These are phyloP conservation scores for Etheostoma spectabile DNA, from an alignment of 2,113 vertebrate genomes.

Conservation along the genomic window DNA sequence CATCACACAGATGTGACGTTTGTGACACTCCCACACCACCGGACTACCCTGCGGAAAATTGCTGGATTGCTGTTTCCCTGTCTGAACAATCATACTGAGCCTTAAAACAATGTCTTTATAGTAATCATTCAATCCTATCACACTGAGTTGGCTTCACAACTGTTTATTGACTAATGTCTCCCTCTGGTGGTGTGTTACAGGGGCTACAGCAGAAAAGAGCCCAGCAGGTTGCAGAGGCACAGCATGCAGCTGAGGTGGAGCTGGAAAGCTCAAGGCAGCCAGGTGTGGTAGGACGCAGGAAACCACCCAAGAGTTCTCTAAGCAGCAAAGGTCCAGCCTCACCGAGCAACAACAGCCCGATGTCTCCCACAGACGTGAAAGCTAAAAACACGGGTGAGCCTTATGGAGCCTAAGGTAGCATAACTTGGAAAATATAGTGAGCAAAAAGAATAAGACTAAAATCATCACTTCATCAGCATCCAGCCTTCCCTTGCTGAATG, in stretches of 20 bases:
- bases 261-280: conserved; percentile 62
- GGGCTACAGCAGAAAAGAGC: conserved; percentile 89
- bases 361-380: conserved; percentile 75
- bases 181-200: conserved; percentile 72
- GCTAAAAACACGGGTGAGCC: conserved; percentile 81
- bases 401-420: background rate
- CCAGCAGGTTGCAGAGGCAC: conserved; percentile 70
- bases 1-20: too few species aligned
- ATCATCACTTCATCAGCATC: too few species aligned
- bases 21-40: too few species aligned
- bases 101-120: background rate
- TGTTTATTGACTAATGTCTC: conserved; percentile 21
- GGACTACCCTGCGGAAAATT: too few species aligned
- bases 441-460: too few species aligned
- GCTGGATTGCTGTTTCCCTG: too few species aligned
- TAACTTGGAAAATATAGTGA: background rate
- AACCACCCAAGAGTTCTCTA: conserved; percentile 60
- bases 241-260: conserved; percentile 73
- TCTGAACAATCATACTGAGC: too few species aligned
- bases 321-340: conserved; percentile 49
- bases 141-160: background rate
- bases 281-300: conserved; percentile 76
- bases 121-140: too few species aligned
- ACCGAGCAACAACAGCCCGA: conserved; percentile 45
- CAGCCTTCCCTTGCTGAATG: too few species aligned